Evolutionary conservation across 2,797 vertebrate genomes (phyloP), one percentile per base, ranked within the genome.

Genomic region (Melanotaenia trifasciata): DNA sequence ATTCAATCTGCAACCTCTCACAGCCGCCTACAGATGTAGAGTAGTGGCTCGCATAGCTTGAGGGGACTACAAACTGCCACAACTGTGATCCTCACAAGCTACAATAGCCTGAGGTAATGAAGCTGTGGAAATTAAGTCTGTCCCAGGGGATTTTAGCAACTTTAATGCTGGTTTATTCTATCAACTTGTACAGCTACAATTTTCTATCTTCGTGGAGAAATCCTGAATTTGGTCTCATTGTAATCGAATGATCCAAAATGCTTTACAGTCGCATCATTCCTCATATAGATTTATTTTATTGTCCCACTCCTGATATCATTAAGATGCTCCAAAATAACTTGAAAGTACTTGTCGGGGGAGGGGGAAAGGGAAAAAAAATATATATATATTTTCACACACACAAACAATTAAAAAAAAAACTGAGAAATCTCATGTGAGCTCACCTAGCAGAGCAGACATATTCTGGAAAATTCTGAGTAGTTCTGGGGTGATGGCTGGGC

Each of bases 381-480:
- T 14, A 26, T 58, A 40, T 13, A n/a, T 1, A 51, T 50, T 10
- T 64, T 16, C 59, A 72, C 33, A 64, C 30, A 72, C 14, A 14
- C 50, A 60, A 0, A 32, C 13, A 63, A 9, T 60, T 28, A 28
- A 28, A 28, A 28, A 28, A 28, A 67, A 80, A 72, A 30, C 9
- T 56, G 60, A 69, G 3, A 60, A 73, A 72, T 60, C 12, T 63
- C 43, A 57, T 76, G 47, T 45, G 30, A 26, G 85, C 96, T 94
- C 93, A 99, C 98, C 98, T 69, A 99, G 93, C 89, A 99, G 94
- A 56, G 97, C 89, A 13, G 97, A 95, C 98, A 99, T 99, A 88
- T 99, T 99, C 88, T 98, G 97, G 94, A 99, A 99, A 87, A 99
- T 95, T 91, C 96, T 94, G 81, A 99, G 95, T 66, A 99, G 94